phyloP scores from a whole-genome alignment of 2,888 invertebrate genomes.

The Rhorus exstirpatorius region DNA sequence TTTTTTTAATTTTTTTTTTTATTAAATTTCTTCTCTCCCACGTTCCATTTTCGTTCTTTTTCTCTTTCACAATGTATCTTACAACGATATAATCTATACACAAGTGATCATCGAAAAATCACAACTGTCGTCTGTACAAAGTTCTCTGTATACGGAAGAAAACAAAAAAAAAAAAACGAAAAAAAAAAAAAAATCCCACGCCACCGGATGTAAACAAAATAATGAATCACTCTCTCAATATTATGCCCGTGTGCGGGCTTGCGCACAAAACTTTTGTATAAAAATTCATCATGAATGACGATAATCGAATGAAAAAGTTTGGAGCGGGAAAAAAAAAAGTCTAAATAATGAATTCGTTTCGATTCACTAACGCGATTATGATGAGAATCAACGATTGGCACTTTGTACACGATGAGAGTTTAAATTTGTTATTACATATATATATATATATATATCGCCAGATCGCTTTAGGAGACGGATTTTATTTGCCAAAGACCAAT shows the following conservation, averaged over 20 bases:
- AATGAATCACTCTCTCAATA: conserved; percentile 3
- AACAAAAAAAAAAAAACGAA: conserved; percentile 11
- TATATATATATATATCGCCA: neutral
- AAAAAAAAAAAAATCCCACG: conserved; percentile 11
- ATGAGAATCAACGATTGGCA: conserved; percentile 62
- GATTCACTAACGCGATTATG: conserved; percentile 25
- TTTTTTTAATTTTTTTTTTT: conserved; percentile 21
- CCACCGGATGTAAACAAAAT: conserved; percentile 20
- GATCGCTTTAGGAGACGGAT: conserved; percentile 31
- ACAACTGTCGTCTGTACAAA: conserved; percentile 63
- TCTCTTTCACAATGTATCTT: conserved; percentile 55
- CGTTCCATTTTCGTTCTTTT: conserved; percentile 22
- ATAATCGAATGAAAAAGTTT: conserved; percentile 14
- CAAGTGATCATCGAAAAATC: conserved; percentile 63
- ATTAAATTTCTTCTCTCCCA: conserved; percentile 11
- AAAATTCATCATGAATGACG: conserved; percentile 42
- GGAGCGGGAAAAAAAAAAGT: conserved; percentile 10
- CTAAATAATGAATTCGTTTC: neutral
- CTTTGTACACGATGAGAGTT: conserved; percentile 52
- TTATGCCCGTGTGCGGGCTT: conserved; percentile 43
- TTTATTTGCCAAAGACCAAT: conserved; percentile 33
- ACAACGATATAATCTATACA: conserved; percentile 66
- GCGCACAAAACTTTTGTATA: conserved; percentile 47
- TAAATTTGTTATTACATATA: neutral
- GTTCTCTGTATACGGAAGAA: conserved; percentile 16